These are phyloP conservation scores for Gymnocephalus cernua DNA, from an alignment of 2,113 vertebrate genomes.

Conservation along the genomic window DNA sequence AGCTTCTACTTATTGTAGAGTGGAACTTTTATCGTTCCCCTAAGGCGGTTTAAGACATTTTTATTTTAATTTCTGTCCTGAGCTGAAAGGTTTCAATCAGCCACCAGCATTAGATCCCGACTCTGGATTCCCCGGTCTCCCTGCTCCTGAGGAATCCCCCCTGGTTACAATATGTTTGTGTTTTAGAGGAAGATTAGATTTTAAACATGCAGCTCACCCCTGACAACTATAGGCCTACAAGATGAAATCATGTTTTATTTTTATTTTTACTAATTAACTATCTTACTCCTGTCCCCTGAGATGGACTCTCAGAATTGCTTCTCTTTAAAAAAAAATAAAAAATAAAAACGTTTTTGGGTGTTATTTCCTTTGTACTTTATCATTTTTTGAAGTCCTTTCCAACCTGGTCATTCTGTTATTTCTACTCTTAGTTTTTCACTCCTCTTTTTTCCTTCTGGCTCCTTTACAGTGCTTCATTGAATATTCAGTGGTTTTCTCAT, in stretches of 20 bases:
- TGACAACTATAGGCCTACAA: constrained; percentile 26
- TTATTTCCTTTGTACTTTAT: not conserved
- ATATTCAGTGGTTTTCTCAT: constrained; percentile 36
- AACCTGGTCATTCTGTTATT: not conserved
- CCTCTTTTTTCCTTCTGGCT: not conserved
- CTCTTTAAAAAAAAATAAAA: not conserved
- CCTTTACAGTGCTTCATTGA: not conserved
- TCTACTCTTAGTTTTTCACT: not conserved
- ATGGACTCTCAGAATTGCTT: not conserved
- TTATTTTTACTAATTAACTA: constrained; percentile 41
- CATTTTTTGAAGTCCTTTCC: not conserved
- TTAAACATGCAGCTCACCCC: constrained; percentile 27
- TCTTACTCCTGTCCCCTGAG: constrained; percentile 25
- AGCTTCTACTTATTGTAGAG: constrained; percentile 5
- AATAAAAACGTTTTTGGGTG: not conserved
- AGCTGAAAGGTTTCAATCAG: constrained; percentile 45
- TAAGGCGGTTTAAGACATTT: constrained; percentile 16
- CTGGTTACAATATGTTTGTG: constrained; percentile 35
- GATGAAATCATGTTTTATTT: constrained; percentile 48
- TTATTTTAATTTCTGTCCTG: constrained; percentile 40
- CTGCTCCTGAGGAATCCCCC: constrained; percentile 69
- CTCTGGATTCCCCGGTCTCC: constrained; percentile 65
- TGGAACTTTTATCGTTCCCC: constrained; percentile 8
- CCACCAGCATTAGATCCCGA: constrained; percentile 12
- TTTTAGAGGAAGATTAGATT: constrained; percentile 61